Evolutionary conservation across 2,888 invertebrate species (phyloP).

Genomic region (Callimorpha dominula): DNA sequence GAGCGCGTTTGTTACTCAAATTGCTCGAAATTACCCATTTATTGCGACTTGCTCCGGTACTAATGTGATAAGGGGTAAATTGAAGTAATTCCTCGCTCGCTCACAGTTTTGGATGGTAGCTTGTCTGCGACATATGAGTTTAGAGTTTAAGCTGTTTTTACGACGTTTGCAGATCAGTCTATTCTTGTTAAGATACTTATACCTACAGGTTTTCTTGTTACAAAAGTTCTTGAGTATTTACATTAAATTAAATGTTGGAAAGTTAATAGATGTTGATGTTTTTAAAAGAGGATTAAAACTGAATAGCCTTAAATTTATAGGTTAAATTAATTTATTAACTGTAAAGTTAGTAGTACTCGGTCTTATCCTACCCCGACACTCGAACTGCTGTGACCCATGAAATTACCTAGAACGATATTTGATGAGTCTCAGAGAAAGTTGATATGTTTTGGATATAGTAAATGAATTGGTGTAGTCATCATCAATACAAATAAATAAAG

Average conservation of each 20-base stretch:
- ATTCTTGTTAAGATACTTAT: background rate
- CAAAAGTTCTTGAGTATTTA: background rate
- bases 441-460: too few species aligned
- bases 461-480: too few species aligned
- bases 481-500: too few species aligned
- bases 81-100: slow-evolving; percentile 20
- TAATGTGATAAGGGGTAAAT: slow-evolving; percentile 20
- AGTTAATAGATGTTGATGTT: background rate
- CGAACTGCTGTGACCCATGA: background rate
- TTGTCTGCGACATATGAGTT: slow-evolving; percentile 11
- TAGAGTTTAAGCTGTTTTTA: slow-evolving; percentile 4
- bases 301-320: background rate
- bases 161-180: background rate
- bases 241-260: background rate
- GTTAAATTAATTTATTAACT: background rate
- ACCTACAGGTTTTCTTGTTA: background rate
- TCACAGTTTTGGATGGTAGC: slow-evolving; percentile 10
- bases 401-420: background rate
- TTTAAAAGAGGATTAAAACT: background rate
- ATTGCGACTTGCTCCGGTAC: slow-evolving; percentile 26
- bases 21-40: slow-evolving; percentile 34
- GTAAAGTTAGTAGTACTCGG: background rate
- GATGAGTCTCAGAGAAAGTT: background rate
- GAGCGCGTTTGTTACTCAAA: slow-evolving; percentile 44
- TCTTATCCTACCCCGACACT: background rate